Evolutionary conservation across 2,797 vertebrate genomes (phyloP).

Genomic region (Phoeniculus purpureus): DNA sequence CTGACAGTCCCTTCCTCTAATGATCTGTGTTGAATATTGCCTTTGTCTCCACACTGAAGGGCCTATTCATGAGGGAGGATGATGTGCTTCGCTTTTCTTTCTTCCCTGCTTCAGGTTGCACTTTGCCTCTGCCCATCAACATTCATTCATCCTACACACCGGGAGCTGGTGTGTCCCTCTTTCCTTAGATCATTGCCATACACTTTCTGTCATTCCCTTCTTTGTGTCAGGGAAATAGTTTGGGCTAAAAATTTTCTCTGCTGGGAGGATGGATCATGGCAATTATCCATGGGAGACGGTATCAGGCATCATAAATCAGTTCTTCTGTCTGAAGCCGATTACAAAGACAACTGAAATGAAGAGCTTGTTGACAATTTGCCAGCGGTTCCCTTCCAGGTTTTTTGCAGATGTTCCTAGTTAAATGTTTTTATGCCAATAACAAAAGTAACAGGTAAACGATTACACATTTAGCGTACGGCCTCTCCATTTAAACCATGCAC

Average conservation of each 20-base stretch:
- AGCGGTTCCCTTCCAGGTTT: too few relatives aligned
- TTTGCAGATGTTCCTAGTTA: not conserved
- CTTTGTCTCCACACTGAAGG: not conserved
- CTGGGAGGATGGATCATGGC: not conserved
- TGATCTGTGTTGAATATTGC: not conserved
- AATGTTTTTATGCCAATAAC: not conserved
- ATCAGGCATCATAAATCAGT: not conserved
- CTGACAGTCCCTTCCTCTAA: too few relatives aligned
- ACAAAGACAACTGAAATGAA: not conserved
- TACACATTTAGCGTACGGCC: not conserved
- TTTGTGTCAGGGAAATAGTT: not conserved
- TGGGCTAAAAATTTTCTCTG: not conserved
- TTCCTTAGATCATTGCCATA: not conserved
- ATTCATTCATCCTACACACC: not conserved
- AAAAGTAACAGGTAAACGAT: not conserved
- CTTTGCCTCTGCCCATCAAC: not conserved
- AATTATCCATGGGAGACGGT: not conserved
- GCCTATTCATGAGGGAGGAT: not conserved
- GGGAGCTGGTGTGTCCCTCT: not conserved
- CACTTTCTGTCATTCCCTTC: not conserved
- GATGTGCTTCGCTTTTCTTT: not conserved
- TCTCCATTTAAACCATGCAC: not conserved
- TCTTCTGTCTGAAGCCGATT: not conserved
- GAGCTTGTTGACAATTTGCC: too few relatives aligned
- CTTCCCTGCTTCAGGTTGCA: not conserved